Percentiles rank a stretch among this genome's conserved stretches.
Evolutionary conservation across 1,140 invertebrate species (phyloP).

Genomic region (Apis cerana): DNA sequence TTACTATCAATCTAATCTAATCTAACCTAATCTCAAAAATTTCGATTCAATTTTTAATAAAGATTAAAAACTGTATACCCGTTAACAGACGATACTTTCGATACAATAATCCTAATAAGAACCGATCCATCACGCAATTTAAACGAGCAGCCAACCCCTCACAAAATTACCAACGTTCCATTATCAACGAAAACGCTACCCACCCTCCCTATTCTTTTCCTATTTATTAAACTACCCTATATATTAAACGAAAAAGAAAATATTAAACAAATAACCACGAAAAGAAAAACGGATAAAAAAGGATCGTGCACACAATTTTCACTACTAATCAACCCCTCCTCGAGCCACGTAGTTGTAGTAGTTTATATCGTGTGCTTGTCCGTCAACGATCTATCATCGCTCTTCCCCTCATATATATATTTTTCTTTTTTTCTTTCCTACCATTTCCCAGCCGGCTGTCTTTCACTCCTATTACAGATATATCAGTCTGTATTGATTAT

Average conservation of each 20-base stretch:
- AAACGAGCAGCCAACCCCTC: no score
- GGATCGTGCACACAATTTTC: slow-evolving; percentile 27
- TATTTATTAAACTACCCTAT: neutral
- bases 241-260: neutral
- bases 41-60: no score
- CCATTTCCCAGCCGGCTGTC: slow-evolving; percentile 25
- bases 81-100: no score
- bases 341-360: neutral
- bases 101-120: no score
- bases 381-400: slow-evolving; percentile 53
- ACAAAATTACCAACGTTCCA: no score
- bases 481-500: slow-evolving; percentile 64
- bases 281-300: neutral
- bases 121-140: no score
- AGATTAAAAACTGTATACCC: no score
- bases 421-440: neutral
- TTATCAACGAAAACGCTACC: no score
- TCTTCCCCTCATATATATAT: slow-evolving; percentile 11
- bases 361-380: slow-evolving; percentile 30
- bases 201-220: no score
- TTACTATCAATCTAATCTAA: no score
- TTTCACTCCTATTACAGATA: slow-evolving; percentile 62
- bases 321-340: neutral
- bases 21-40: no score
- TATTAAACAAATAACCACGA: neutral